Conservation (phyloP, 2,113 vertebrate species). For the Ellobius talpinus region DNA sequence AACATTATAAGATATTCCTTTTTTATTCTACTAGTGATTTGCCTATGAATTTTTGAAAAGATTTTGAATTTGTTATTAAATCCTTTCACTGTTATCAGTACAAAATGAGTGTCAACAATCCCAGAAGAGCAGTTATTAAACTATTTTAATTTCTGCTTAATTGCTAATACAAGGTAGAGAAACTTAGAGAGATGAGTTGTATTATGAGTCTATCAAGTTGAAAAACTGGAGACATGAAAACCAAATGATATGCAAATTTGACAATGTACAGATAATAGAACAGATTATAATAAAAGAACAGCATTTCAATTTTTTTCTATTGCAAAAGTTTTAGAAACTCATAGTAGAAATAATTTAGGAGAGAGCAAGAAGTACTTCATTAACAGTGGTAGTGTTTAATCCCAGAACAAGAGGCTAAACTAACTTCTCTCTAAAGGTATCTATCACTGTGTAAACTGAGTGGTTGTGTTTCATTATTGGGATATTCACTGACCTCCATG, state of each 20-base stretch:
- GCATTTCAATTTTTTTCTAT: background rate
- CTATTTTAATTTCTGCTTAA: background rate
- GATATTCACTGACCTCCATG: background rate
- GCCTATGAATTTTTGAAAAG: background rate
- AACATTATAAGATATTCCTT: background rate
- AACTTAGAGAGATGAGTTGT: background rate
- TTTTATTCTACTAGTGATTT: conserved; percentile 26
- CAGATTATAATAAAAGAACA: background rate
- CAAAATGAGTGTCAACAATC: background rate
- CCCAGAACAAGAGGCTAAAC: background rate
- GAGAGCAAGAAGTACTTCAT: background rate
- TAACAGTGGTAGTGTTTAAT: background rate
- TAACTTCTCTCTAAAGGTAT: conserved; percentile 1
- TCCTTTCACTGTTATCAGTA: background rate
- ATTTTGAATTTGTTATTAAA: background rate
- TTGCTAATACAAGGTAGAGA: background rate
- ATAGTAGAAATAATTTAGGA: background rate
- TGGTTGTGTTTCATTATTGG: background rate
- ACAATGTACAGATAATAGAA: background rate
- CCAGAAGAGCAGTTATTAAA: background rate
- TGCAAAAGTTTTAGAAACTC: conserved; percentile 11
- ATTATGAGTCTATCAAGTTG: background rate
- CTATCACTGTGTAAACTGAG: background rate
- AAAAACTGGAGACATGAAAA: conserved; percentile 31
- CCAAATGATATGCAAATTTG: background rate